phyloP scores from a whole-genome alignment of 2,888 invertebrate species.

The Schizotus pectinicornis region DNA sequence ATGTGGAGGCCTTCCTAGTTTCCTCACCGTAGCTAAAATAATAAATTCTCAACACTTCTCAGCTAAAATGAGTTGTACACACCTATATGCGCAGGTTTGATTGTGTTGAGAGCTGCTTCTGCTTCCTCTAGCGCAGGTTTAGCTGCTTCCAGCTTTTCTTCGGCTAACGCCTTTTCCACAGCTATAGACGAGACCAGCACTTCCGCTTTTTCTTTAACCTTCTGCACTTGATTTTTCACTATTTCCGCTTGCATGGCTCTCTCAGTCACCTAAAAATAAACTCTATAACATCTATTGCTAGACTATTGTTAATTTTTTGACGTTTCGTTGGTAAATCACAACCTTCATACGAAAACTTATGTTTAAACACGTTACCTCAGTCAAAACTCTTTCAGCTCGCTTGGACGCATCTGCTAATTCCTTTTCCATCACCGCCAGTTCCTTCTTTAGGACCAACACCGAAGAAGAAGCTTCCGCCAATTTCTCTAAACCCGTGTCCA shows the following conservation, averaged over 20 bases:
- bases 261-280: slow-evolving; percentile 64
- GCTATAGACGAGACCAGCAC: slow-evolving; percentile 84
- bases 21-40: slow-evolving; percentile 79
- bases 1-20: slow-evolving; percentile 94
- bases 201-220: slow-evolving; percentile 95
- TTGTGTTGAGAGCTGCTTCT: slow-evolving; percentile 92
- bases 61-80: slow-evolving; percentile 29
- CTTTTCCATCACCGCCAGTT: slow-evolving; percentile 92
- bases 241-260: slow-evolving; percentile 94
- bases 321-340: too few species aligned
- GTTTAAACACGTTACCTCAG: too few species aligned
- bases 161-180: slow-evolving; percentile 88
- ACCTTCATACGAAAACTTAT: too few species aligned
- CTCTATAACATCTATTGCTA: too few species aligned
- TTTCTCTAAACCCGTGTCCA: slow-evolving; percentile 96
- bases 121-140: slow-evolving; percentile 96
- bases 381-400: slow-evolving; percentile 85
- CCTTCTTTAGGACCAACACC: slow-evolving; percentile 88
- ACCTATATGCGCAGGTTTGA: slow-evolving; percentile 93
- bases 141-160: slow-evolving; percentile 92
- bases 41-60: background rate
- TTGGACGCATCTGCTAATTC: slow-evolving; percentile 92
- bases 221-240: slow-evolving; percentile 94
- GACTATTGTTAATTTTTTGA: too few species aligned
- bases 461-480: slow-evolving; percentile 94